These are phyloP conservation scores for cattle (Bos taurus) DNA, from an alignment of 2,113 vertebrate species.

Conservation along the genomic window DNA sequence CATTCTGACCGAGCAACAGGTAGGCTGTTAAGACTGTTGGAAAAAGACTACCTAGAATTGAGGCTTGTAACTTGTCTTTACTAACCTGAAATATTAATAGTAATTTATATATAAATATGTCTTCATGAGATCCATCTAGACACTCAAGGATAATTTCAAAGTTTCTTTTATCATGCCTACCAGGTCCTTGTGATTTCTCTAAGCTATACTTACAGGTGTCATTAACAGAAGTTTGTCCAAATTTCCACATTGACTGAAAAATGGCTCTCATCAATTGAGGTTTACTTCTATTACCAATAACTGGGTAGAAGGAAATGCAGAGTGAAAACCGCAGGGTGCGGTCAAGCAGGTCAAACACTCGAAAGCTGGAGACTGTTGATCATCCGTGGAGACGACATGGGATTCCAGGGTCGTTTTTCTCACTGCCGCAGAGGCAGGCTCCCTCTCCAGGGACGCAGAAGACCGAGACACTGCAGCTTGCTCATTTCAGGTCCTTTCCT, in stretches of 20 bases:
- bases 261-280: background rate
- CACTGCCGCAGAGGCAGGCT: fast-evolving
- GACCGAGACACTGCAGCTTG: fast-evolving
- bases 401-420: fast-evolving
- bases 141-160: background rate
- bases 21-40: fast-evolving
- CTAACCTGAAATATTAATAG: background rate
- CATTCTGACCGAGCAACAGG: fast-evolving
- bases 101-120: conserved; percentile 10
- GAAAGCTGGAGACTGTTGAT: background rate
- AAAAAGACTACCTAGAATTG: background rate
- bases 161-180: background rate
- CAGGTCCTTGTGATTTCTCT: background rate
- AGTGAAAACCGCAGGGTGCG: background rate
- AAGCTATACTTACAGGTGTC: background rate
- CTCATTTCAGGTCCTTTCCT: fast-evolving
- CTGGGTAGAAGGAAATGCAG: background rate
- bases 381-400: fast-evolving
- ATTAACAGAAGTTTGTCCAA: background rate
- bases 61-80: background rate
- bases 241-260: background rate
- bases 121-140: background rate
- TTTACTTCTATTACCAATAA: background rate
- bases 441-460: background rate
- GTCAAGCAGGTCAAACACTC: background rate